Percentiles rank a stretch among this genome's conserved stretches.
phyloP scores from a whole-genome alignment of 2,888 invertebrate genomes.

The Ganaspis brasiliensis region DNA sequence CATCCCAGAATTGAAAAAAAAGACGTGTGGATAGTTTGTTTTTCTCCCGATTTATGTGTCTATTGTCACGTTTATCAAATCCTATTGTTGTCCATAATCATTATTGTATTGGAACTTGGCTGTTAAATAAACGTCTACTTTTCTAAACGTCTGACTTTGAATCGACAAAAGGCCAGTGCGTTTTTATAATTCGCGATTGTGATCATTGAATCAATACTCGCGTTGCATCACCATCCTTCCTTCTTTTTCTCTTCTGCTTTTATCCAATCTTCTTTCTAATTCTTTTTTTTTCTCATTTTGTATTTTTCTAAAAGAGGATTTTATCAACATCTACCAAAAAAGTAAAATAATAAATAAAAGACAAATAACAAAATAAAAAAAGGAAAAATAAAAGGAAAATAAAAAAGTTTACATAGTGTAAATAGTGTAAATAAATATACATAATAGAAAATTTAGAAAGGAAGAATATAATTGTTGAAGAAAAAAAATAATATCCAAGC shows the following conservation, averaged over 20 bases:
- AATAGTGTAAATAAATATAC: too few species aligned
- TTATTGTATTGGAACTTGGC: constrained; percentile 66
- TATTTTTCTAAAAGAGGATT: background rate
- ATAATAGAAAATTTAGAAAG: too few species aligned
- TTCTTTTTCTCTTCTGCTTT: constrained; percentile 27
- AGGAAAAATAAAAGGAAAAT: too few species aligned
- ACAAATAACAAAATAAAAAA: too few species aligned
- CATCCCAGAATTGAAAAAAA: constrained; percentile 15
- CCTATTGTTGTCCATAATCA: constrained; percentile 67
- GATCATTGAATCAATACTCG: constrained; percentile 9
- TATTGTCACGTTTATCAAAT: constrained; percentile 52
- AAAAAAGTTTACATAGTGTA: too few species aligned
- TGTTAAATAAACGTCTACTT: constrained; percentile 67
- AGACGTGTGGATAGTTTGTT: constrained; percentile 27
- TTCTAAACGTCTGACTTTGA: constrained; percentile 55
- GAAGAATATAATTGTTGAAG: too few species aligned
- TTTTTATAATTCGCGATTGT: constrained; percentile 33
- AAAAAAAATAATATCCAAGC: too few species aligned
- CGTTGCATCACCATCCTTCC: constrained; percentile 36
- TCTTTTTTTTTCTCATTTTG: background rate
- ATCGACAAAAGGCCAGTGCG: constrained; percentile 58
- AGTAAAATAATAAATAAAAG: background rate
- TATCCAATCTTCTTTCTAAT: background rate
- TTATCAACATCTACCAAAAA: too few species aligned
- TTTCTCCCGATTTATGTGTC: constrained; percentile 39